phyloP scores from a whole-genome alignment of 1,140 invertebrate species.

The Portunus trituberculatus region DNA sequence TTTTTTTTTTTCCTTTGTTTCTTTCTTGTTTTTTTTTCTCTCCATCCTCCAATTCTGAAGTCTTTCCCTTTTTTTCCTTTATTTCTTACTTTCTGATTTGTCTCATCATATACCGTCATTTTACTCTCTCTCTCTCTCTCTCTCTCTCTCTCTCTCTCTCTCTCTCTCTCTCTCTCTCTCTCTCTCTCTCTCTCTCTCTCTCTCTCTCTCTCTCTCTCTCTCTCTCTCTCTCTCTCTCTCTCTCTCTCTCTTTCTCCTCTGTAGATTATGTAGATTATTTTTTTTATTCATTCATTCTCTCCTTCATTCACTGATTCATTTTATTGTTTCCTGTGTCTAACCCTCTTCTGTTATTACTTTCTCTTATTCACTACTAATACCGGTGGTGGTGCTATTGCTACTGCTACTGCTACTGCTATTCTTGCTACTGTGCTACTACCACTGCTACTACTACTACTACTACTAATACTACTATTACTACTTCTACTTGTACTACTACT shows the following conservation, averaged over 20 bases:
- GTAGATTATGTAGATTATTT: not conserved
- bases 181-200: not conserved
- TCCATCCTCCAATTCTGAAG: too few species aligned
- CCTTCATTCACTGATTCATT: not conserved
- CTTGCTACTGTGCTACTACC: not conserved
- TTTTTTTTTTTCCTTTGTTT: too few species aligned
- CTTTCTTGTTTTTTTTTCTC: too few species aligned
- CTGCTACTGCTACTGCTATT: not conserved
- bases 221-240: not conserved
- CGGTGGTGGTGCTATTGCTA: not conserved
- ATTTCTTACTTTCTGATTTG: too few species aligned
- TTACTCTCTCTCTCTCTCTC: too few species aligned
- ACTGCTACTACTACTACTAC: slow-evolving; percentile 2
- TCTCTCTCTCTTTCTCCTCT: not conserved
- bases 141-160: too few species aligned
- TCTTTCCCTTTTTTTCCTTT: too few species aligned
- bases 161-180: too few species aligned
- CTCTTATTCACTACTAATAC: not conserved
- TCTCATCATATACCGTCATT: too few species aligned
- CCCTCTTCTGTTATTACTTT: not conserved
- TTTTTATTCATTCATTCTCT: not conserved
- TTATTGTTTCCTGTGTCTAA: too few species aligned
- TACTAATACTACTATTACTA: not conserved
- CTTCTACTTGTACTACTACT: not conserved
- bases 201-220: not conserved